Evolutionary conservation across 2,888 invertebrate species (phyloP).

Genomic region (Pilophorus perplexus): DNA sequence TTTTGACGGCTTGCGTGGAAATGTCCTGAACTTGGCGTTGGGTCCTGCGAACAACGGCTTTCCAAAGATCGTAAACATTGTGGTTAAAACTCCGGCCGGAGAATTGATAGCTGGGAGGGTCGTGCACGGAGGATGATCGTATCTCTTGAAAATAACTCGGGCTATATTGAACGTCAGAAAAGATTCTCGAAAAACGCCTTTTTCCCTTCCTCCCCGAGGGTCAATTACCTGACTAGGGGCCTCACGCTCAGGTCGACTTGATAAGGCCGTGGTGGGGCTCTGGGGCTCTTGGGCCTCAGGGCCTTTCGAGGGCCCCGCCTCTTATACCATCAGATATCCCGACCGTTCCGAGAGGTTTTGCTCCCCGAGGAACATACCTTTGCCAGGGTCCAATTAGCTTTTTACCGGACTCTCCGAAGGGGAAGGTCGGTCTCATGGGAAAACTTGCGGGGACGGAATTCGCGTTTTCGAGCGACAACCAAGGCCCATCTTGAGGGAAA

Average conservation of each 20-base stretch:
- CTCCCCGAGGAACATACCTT: neutral
- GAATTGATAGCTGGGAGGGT: slow-evolving; percentile 23
- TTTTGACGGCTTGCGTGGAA: too few species aligned
- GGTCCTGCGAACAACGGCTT: too few species aligned
- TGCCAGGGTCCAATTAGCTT: neutral
- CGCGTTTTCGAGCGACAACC: too few species aligned
- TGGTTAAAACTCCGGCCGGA: too few species aligned
- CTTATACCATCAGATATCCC: slow-evolving; percentile 16
- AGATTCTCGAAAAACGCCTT: neutral
- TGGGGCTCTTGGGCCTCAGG: slow-evolving; percentile 13
- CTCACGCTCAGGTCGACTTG: slow-evolving; percentile 11
- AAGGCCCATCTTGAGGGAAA: too few species aligned
- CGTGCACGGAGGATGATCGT: slow-evolving; percentile 4
- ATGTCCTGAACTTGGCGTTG: too few species aligned
- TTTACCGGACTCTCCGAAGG: neutral
- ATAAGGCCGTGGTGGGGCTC: neutral
- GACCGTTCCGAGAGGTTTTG: neutral
- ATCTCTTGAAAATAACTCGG: neutral
- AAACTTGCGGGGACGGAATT: too few species aligned
- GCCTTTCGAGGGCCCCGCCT: neutral
- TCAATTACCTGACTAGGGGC: neutral
- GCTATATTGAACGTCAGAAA: slow-evolving; percentile 11
- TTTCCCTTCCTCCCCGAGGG: neutral
- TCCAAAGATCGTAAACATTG: too few species aligned
- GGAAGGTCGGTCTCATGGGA: slow-evolving; percentile 13